phyloP scores from a whole-genome alignment of 2,888 invertebrate species.

The Gymnocheta viridis region DNA sequence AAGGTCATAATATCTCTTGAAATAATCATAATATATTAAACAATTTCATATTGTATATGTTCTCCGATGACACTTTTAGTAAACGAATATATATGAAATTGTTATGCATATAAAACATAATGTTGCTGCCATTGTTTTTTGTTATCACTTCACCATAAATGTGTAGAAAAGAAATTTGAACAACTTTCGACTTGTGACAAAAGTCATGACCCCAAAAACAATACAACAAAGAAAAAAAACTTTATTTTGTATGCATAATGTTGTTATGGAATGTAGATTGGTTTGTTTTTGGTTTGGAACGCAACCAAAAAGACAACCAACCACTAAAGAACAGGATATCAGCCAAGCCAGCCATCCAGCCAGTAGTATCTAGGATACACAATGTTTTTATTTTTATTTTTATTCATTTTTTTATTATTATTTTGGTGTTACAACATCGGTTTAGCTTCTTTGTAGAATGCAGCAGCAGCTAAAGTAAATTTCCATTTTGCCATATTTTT shows the following conservation, averaged over 20 bases:
- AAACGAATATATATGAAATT: constrained; percentile 24
- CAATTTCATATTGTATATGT: too few relatives aligned
- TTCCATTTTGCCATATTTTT: constrained; percentile 8
- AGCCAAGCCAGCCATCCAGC: too few relatives aligned
- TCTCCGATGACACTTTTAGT: neutral
- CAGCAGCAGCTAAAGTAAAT: constrained; percentile 24
- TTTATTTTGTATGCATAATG: constrained; percentile 8
- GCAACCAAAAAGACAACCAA: constrained; percentile 15
- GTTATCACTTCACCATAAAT: neutral
- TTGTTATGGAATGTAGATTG: constrained; percentile 2
- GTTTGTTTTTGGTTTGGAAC: constrained; percentile 24
- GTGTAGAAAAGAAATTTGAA: constrained; percentile 17
- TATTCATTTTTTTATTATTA: neutral
- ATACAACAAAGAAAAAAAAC: constrained; percentile 12
- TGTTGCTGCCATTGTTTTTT: constrained; percentile 13
- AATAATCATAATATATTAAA: constrained; percentile 13
- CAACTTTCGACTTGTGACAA: constrained; percentile 49
- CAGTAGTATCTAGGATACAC: constrained; percentile 43
- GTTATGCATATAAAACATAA: constrained; percentile 23
- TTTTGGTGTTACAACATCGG: constrained; percentile 11
- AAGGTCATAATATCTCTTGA: neutral
- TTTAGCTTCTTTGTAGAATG: neutral
- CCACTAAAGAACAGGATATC: constrained; percentile 20
- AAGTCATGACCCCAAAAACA: constrained; percentile 61
- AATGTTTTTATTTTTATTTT: too few relatives aligned